Evolutionary conservation across 2,888 invertebrate genomes (phyloP), one percentile per base, ranked within the genome.

Genomic region (Calameuta filiformis): DNA sequence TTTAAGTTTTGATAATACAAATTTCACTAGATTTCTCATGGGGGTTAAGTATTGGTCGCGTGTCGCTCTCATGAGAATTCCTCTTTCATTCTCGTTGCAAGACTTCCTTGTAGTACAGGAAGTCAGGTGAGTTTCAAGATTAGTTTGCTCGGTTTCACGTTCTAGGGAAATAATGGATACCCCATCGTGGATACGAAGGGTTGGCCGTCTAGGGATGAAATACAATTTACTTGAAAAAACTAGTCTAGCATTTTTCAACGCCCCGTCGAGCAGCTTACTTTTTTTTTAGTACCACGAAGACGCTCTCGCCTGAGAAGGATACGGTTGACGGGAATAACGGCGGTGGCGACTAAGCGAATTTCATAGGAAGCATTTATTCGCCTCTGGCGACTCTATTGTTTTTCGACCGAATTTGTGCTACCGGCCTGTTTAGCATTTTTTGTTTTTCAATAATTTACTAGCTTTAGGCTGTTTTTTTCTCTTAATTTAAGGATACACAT

Each of bases 21-120:
- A 56, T 73, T 34, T 37, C 37, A 23, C 73, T 11, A 76, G 76
- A 76, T 73, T 77, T 76, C 78, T 76, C 76, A 69, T 23, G 23
- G 56, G 56, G 56, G 56, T 6, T 23, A 23, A 56, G 9, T 23
- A 56, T 56, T 56, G 56, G 56, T 56, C 56, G 56, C 56, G 23
- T 23, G 56, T 56, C 56, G 56, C 56, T 56, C 56, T 56, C 23
- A 2, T 56, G 56, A 56, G 56, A 56, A 56, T 23, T 56, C 56
- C 23, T 56, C 56, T 56, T 6, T 56, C 56, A 23, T 15, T 56
- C 56, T 23, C 56, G 2, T 23, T 56, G 23, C 9, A 56, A 56
- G 23, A 56, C 23, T 56, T 23, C 23, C 15, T 56, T 56, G 23
- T 6, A 56, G 56, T 23, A 56, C 56, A 23, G 56, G 56, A 56